Evolutionary conservation across 2,113 vertebrate species (phyloP).

Genomic region (Suricata suricatta): DNA sequence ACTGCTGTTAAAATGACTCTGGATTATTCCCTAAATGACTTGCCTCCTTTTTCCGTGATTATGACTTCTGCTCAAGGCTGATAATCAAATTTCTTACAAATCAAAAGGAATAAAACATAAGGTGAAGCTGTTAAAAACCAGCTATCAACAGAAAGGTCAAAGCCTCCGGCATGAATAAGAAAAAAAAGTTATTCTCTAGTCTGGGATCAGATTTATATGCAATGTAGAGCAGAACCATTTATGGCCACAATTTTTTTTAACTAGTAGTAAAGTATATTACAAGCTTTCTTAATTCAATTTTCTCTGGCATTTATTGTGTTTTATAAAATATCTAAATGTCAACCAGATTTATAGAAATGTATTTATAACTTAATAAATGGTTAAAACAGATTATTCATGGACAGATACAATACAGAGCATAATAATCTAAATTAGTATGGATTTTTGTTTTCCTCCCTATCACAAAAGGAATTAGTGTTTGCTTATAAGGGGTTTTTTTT

Average conservation of each 20-base stretch:
- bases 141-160: constrained; percentile 82
- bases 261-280: constrained; percentile 82
- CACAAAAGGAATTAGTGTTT: constrained; percentile 75
- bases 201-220: constrained; percentile 79
- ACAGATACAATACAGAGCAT: constrained; percentile 60
- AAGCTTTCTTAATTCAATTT: constrained; percentile 87
- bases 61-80: constrained; percentile 65
- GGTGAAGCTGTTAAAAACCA: constrained; percentile 79
- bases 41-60: constrained; percentile 55
- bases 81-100: constrained; percentile 79
- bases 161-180: constrained; percentile 59
- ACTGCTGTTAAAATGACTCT: neutral
- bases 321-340: constrained; percentile 86
- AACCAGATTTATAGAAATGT: constrained; percentile 83
- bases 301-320: constrained; percentile 84
- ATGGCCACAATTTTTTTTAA: constrained; percentile 73
- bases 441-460: constrained; percentile 70
- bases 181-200: constrained; percentile 43
- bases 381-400: constrained; percentile 76
- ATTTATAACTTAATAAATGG: constrained; percentile 85
- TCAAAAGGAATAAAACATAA: constrained; percentile 72
- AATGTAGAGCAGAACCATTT: constrained; percentile 76
- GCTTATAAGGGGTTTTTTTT: constrained; percentile 62
- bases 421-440: constrained; percentile 71
- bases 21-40: neutral